phyloP scores from a whole-genome alignment of 2,113 vertebrate genomes.

The Otocyon megalotis region DNA sequence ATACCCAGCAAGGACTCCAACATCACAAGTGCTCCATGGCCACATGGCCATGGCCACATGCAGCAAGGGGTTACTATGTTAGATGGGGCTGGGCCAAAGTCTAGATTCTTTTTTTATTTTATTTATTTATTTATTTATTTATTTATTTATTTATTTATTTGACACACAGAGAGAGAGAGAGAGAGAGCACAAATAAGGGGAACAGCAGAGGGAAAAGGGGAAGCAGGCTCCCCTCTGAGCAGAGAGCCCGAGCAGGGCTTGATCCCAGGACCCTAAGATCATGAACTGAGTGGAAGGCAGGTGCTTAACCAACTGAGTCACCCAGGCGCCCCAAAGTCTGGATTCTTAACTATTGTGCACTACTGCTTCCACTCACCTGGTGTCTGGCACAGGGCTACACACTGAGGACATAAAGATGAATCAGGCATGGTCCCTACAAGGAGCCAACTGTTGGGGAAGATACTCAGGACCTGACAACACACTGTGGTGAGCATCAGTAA shows the following conservation, averaged over 20 bases:
- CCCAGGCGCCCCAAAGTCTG: not conserved
- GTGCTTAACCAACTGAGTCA: too few relatives aligned
- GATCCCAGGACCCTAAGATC: too few relatives aligned
- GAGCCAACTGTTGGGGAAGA: not conserved
- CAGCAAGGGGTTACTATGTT: fast-evolving
- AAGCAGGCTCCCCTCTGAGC: too few relatives aligned
- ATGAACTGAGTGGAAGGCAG: too few relatives aligned
- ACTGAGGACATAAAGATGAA: not conserved
- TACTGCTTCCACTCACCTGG: not conserved
- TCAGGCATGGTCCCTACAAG: not conserved
- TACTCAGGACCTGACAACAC: not conserved
- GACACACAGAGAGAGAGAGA: too few relatives aligned
- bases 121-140: too few relatives aligned
- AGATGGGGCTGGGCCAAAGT: fast-evolving
- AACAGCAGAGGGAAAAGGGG: too few relatives aligned
- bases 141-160: too few relatives aligned
- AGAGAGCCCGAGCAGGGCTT: too few relatives aligned
- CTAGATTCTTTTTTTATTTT: not conserved
- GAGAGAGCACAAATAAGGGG: too few relatives aligned
- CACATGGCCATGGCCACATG: fast-evolving
- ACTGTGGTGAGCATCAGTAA: fast-evolving
- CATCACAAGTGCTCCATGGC: fast-evolving
- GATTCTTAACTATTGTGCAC: too few relatives aligned
- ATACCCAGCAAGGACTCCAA: fast-evolving
- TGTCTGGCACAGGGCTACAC: not conserved